phyloP scores from a whole-genome alignment of 2,888 invertebrate genomes.

The Scrobipalpa atriplicella region DNA sequence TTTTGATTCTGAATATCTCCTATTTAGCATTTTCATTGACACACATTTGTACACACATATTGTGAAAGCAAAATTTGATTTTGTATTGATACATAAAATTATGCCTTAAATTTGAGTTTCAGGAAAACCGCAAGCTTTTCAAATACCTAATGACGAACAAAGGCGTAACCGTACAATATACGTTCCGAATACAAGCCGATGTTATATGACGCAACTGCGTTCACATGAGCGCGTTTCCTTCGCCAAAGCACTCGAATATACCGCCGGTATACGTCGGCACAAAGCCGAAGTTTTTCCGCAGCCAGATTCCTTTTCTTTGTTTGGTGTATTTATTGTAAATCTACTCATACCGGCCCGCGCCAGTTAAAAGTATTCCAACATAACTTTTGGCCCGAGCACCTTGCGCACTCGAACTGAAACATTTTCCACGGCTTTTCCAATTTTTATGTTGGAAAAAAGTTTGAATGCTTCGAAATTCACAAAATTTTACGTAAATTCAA shows the following conservation, averaged over 20 bases:
- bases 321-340: slow-evolving; percentile 83
- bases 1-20: too few species aligned
- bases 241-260: slow-evolving; percentile 50
- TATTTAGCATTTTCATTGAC: too few species aligned
- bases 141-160: too few species aligned
- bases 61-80: not conserved
- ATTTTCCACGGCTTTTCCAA: slow-evolving; percentile 35
- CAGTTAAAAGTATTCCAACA: slow-evolving; percentile 78
- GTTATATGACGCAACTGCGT: slow-evolving; percentile 19
- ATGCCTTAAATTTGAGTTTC: too few species aligned
- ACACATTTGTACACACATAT: too few species aligned
- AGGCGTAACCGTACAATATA: not conserved
- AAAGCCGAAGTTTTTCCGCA: slow-evolving; percentile 79
- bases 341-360: slow-evolving; percentile 76
- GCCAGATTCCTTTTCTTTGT: slow-evolving; percentile 81
- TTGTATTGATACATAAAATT: not conserved
- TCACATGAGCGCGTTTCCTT: slow-evolving; percentile 43
- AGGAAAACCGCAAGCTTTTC: too few species aligned
- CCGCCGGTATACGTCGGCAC: slow-evolving; percentile 48
- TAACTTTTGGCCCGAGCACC: slow-evolving; percentile 74
- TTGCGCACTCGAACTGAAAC: slow-evolving; percentile 44
- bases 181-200: not conserved
- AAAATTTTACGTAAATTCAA: not conserved
- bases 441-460: slow-evolving; percentile 4
- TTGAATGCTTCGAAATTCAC: slow-evolving; percentile 15